Conservation (phyloP, 2,888 invertebrate genomes). For the Myopa testacea region DNA sequence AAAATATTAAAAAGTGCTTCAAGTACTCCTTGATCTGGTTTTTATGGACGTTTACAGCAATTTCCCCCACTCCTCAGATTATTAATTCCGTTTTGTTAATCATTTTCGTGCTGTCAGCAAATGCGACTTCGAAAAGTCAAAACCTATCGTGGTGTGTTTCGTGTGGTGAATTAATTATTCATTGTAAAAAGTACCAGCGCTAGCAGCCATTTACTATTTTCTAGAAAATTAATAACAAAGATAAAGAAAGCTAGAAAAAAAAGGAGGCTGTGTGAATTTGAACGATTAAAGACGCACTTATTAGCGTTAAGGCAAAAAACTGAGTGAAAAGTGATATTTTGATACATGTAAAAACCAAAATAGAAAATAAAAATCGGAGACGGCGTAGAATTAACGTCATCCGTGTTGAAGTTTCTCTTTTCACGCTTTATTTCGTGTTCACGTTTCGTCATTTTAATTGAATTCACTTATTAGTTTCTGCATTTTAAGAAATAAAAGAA, state of each 20-base stretch:
- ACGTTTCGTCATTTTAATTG: constrained; percentile 8
- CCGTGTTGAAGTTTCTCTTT: constrained; percentile 28
- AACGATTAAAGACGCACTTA: not conserved
- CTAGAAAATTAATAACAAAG: constrained; percentile 16
- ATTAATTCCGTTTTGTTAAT: no score
- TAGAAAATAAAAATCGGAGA: constrained; percentile 3
- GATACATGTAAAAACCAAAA: not conserved
- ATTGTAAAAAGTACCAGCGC: constrained; percentile 19
- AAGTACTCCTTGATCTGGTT: no score
- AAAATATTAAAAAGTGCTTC: no score
- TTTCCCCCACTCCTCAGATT: no score
- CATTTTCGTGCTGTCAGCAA: constrained; percentile 30
- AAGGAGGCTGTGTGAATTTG: not conserved
- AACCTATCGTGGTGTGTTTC: constrained; percentile 7
- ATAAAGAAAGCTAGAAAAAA: not conserved
- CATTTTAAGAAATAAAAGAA: constrained; percentile 10
- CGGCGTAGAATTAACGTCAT: constrained; percentile 7
- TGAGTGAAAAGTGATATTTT: constrained; percentile 15
- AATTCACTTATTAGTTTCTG: not conserved
- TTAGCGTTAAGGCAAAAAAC: not conserved
- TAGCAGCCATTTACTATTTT: constrained; percentile 20
- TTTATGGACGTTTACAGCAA: no score
- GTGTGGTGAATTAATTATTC: constrained; percentile 25
- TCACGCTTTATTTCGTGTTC: not conserved
- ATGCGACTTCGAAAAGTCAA: constrained; percentile 28